A percentile compares a stretch with the other conserved stretches of the same genome.
Conservation (phyloP, 37 sponge, comb jelly and placozoan species). For the Spongilla lacustris region DNA sequence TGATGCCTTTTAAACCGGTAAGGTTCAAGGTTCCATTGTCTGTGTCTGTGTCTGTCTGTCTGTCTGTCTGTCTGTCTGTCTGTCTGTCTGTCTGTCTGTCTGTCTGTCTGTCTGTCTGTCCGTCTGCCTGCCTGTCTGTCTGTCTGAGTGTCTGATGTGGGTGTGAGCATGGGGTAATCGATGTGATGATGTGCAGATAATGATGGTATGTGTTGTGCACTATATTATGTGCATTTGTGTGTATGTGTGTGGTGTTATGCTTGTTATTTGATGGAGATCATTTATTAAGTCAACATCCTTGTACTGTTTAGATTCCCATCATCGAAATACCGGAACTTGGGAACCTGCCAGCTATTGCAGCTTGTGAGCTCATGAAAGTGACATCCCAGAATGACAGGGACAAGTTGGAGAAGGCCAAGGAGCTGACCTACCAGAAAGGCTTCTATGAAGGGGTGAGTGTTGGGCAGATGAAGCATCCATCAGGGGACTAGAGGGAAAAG, state of each 20-base stretch:
- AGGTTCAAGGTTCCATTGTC: too few relatives aligned
- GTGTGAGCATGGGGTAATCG: not conserved
- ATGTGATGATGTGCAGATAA: too few relatives aligned
- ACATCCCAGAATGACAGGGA: conserved; percentile 92
- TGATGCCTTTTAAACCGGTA: conserved; percentile 92
- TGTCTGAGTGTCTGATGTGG: not conserved
- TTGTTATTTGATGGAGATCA: too few relatives aligned
- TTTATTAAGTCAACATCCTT: too few relatives aligned
- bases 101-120: too few relatives aligned
- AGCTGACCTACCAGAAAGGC: conserved; percentile 90
- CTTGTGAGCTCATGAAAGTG: conserved; percentile 92
- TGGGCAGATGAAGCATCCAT: not conserved
- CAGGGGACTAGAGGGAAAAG: too few relatives aligned
- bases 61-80: not conserved
- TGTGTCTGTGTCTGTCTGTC: not conserved
- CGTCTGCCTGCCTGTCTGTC: too few relatives aligned
- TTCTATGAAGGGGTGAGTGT: conserved; percentile 96
- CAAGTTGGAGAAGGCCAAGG: conserved; percentile 93
- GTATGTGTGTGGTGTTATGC: too few relatives aligned
- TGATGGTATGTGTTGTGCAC: too few relatives aligned
- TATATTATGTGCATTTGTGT: too few relatives aligned
- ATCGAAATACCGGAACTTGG: conserved; percentile 92
- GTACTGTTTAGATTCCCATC: conserved; percentile 80
- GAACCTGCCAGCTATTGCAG: conserved; percentile 82
- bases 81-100: too few relatives aligned